These are phyloP conservation scores for Anthonomus grandis DNA, from an alignment of 1,140 invertebrate genomes.

Conservation along the genomic window DNA sequence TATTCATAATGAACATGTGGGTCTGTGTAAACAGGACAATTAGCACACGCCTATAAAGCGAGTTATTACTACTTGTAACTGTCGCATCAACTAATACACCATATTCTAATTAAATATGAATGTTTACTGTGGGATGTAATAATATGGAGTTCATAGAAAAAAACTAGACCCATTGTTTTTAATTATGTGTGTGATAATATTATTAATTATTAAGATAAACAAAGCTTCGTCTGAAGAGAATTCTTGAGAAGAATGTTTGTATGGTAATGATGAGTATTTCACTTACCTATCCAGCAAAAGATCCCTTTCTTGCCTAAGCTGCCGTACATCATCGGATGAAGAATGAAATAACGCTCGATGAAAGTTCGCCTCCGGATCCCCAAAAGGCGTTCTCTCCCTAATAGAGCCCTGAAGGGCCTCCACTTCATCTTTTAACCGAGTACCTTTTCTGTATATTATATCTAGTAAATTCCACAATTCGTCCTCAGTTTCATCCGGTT, in stretches of 20 bases:
- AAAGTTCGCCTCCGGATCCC: slow-evolving; percentile 52
- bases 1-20: too few relatives aligned
- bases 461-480: slow-evolving; percentile 82
- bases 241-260: too few relatives aligned
- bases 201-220: background rate
- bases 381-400: slow-evolving; percentile 48
- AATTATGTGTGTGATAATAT: too few relatives aligned
- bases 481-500: slow-evolving; percentile 63
- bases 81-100: too few relatives aligned
- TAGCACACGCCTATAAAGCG: too few relatives aligned
- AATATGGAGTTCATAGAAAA: too few relatives aligned
- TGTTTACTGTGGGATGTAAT: too few relatives aligned
- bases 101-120: too few relatives aligned
- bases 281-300: slow-evolving; percentile 56
- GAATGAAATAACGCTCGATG: slow-evolving; percentile 49
- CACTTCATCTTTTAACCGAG: slow-evolving; percentile 70
- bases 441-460: slow-evolving; percentile 77
- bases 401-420: slow-evolving; percentile 56
- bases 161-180: too few relatives aligned
- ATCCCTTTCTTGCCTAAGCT: slow-evolving; percentile 67
- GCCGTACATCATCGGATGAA: slow-evolving; percentile 50
- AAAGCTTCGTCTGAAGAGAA: background rate
- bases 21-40: too few relatives aligned
- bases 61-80: too few relatives aligned
- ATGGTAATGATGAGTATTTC: too few relatives aligned